Evolutionary conservation across 2,888 invertebrate genomes (phyloP), one percentile per base, ranked within the genome.

Genomic region (Acrobasis repandana): DNA sequence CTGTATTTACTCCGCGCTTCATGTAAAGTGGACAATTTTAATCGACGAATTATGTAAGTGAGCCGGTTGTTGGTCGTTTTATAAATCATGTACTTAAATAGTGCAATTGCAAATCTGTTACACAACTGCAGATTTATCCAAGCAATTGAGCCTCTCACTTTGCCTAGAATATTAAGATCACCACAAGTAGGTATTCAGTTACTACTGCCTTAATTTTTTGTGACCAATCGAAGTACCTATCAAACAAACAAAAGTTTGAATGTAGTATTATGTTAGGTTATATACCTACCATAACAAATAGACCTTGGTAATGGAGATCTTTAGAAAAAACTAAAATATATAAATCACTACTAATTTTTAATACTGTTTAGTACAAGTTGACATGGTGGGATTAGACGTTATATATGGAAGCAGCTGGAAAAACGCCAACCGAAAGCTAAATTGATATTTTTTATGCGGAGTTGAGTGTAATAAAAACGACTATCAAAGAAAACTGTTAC

Each of bases 321-420:
- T n/a, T 28, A 28, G 28, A 28, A 28, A 28, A 28, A 28, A 28
- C 28, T 4, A 28, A 28, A 28, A 5, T 28, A 28, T 28, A 28
- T 28, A 28, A 28, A 28, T 28, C 28, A 28, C 28, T 28, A 28
- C 28, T 28, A 28, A 28, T 28, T 28, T 28, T 28, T 28, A 2
- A 28, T 28, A 6, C 28, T 28, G 28, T 28, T 28, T 6, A 2
- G 28, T 6, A 28, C 28, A 28, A 28, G 28, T 71, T 75, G 76
- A 77, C 76, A 71, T 71, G 70, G 69, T 71, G 70, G 79, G 77
- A 83, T 79, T 78, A 80, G 76, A 74, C 72, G 75, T 80, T 82
- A 85, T 77, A 80, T 82, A 81, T 76, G 79, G 78, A 81, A 75
- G 67, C 71, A 66, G 69, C 78, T 88, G 88, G 88, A 85, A 65